Percentiles rank a stretch among this genome's conserved stretches.
Evolutionary conservation across 2,797 vertebrate genomes (phyloP).

Genomic region (Phoebastria nigripes): DNA sequence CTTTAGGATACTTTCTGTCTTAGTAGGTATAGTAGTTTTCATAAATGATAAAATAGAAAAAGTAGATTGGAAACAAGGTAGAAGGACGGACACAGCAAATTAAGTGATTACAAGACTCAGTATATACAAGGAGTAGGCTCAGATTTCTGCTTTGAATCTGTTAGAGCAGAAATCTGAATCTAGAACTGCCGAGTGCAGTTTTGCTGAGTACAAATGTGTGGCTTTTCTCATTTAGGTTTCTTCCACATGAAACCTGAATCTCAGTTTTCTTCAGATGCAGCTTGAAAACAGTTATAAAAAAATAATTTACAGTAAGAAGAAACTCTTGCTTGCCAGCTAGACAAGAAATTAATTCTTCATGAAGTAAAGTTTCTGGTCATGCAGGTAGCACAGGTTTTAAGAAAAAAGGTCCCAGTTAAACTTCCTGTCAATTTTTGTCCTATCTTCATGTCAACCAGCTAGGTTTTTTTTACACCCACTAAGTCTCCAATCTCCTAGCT

Average conservation of each 20-base stretch:
- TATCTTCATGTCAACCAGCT: neutral
- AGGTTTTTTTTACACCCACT: neutral
- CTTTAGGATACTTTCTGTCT: neutral
- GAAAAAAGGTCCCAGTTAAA: neutral
- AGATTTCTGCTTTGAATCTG: neutral
- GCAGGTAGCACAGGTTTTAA: neutral
- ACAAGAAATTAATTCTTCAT: neutral
- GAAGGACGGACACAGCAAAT: neutral
- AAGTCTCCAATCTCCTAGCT: neutral
- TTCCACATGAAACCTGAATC: neutral
- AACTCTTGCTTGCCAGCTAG: neutral
- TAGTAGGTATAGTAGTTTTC: neutral
- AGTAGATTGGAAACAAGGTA: neutral
- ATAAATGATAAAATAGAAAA: neutral
- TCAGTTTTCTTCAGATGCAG: neutral
- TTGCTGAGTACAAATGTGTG: neutral
- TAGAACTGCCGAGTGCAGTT: neutral
- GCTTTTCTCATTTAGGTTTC: neutral
- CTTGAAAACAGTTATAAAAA: neutral
- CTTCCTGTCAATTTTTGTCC: neutral
- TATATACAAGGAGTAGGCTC: neutral
- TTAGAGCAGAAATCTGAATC: neutral
- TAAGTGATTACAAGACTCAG: neutral
- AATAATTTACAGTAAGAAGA: neutral
- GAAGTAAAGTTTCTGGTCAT: neutral